phyloP scores from a whole-genome alignment of 2,797 vertebrate species.

The Rhinogobio ventralis region DNA sequence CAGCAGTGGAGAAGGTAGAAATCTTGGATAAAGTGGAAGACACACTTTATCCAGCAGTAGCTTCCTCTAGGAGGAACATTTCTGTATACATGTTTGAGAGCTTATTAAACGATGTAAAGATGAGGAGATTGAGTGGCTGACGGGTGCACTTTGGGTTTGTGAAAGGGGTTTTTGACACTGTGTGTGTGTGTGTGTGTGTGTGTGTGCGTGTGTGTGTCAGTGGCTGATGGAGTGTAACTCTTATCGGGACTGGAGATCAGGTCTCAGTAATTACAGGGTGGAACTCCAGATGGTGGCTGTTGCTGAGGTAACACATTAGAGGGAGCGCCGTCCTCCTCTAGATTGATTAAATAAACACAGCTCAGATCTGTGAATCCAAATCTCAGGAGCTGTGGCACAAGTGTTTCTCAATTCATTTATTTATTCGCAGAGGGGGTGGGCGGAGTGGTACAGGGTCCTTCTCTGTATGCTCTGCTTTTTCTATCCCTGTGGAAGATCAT shows the following conservation, averaged over 20 bases:
- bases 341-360: conserved; percentile 43
- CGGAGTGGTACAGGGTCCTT: background rate
- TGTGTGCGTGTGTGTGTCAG: conserved; percentile 13
- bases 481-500: background rate
- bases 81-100: background rate
- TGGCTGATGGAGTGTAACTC: conserved; percentile 19
- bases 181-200: background rate
- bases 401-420: conserved; percentile 62
- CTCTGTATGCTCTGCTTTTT: background rate
- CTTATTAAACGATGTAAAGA: conserved; percentile 23
- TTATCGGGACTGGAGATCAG: conserved; percentile 41
- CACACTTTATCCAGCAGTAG: background rate
- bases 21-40: conserved; percentile 19
- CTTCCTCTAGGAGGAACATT: background rate
- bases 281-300: conserved; percentile 48
- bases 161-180: conserved; percentile 1
- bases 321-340: conserved; percentile 26
- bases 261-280: conserved; percentile 46
- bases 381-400: conserved; percentile 38
- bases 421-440: conserved; percentile 1
- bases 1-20: background rate
- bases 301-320: conserved; percentile 30
- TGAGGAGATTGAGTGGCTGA: background rate
- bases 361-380: conserved; percentile 38
- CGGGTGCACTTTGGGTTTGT: background rate